Percentiles rank a stretch among this genome's conserved stretches.
These are phyloP conservation scores for Erynnis tages DNA, from an alignment of 2,888 invertebrate genomes.

Conservation along the genomic window DNA sequence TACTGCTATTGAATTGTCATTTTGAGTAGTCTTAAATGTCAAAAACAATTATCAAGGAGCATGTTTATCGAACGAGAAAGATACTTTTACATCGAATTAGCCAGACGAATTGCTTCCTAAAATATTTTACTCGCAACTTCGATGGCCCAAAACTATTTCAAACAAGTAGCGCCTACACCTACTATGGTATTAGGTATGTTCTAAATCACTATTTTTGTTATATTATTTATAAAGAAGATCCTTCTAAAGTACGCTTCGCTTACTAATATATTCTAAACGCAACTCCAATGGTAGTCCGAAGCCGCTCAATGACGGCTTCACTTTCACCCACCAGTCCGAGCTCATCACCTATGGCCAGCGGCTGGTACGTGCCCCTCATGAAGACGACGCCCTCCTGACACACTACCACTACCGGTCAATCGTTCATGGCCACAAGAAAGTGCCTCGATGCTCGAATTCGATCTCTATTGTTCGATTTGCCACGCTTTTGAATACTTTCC, in stretches of 20 bases:
- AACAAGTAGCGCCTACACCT: no score
- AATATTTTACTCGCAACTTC: no score
- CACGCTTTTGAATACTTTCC: slow-evolving; percentile 30
- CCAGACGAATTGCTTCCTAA: no score
- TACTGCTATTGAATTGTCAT: no score
- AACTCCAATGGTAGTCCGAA: slow-evolving; percentile 1
- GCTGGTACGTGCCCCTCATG: slow-evolving; percentile 54
- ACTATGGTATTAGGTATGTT: no score
- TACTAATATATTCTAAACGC: slow-evolving; percentile 17
- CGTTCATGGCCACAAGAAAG: slow-evolving; percentile 64
- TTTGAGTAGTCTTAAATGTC: no score
- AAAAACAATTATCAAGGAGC: no score
- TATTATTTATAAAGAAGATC: no score
- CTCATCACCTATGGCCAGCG: slow-evolving; percentile 40
- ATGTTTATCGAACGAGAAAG: no score
- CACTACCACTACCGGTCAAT: slow-evolving; percentile 41
- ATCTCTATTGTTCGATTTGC: slow-evolving; percentile 35
- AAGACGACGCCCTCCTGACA: slow-evolving; percentile 60
- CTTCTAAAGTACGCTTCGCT: neutral
- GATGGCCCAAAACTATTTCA: no score
- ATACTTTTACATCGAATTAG: no score
- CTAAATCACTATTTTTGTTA: no score
- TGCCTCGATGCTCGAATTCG: slow-evolving; percentile 32
- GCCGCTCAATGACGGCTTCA: slow-evolving; percentile 35
- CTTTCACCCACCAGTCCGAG: slow-evolving; percentile 47